These are phyloP conservation scores for Oedothorax gibbosus DNA, from an alignment of 1,140 invertebrate genomes.

Conservation along the genomic window DNA sequence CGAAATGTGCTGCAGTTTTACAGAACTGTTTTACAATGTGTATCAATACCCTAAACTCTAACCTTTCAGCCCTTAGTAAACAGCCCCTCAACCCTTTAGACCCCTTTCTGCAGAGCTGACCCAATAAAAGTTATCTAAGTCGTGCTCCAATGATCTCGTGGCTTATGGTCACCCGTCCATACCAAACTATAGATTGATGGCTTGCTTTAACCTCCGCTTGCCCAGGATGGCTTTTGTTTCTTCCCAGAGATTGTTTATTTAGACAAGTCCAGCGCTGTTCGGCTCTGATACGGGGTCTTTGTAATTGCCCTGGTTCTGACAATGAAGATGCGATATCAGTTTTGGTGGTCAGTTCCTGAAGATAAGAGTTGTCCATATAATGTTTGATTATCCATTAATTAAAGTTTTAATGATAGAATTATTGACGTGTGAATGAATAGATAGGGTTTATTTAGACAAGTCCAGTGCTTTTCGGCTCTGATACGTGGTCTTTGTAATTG, in stretches of 20 bases:
- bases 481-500: conserved; percentile 3
- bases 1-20: too few relatives aligned
- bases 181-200: conserved; percentile 51
- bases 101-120: conserved; percentile 42
- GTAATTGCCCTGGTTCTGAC: not conserved
- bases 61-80: conserved; percentile 2
- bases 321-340: not conserved
- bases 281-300: not conserved
- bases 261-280: conserved; percentile 16
- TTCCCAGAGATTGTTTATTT: conserved; percentile 37
- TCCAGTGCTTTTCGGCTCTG: conserved; percentile 1
- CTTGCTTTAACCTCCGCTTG: conserved; percentile 26
- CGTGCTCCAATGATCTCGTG: conserved; percentile 32
- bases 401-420: too few relatives aligned
- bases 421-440: too few relatives aligned
- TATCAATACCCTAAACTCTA: too few relatives aligned
- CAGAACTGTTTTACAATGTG: too few relatives aligned
- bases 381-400: too few relatives aligned
- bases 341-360: conserved; percentile 28
- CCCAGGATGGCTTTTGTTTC: conserved; percentile 18
- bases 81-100: conserved; percentile 14
- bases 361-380: not conserved
- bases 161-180: conserved; percentile 50
- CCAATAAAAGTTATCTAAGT: conserved; percentile 55
- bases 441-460: conserved; percentile 35